A percentile compares a stretch with the other conserved stretches of the same genome.
Conservation (phyloP, 2,888 invertebrate species). For the Brassicogethes aeneus region DNA sequence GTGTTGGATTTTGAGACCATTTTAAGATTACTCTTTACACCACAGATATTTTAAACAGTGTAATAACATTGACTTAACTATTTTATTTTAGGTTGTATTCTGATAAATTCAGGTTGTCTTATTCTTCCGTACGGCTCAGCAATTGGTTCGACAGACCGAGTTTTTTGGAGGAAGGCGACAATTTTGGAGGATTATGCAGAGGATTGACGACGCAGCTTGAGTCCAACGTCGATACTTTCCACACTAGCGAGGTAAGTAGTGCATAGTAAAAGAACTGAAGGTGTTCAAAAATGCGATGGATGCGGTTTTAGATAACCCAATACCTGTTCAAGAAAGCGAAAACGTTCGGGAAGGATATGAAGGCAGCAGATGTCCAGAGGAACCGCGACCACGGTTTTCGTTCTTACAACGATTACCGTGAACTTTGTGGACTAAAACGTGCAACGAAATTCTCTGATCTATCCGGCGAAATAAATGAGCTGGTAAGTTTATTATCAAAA, state of each 20-base stretch:
- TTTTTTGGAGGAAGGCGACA: conserved; percentile 52
- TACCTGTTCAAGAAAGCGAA: conserved; percentile 56
- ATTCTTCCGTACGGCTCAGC: conserved; percentile 57
- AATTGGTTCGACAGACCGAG: conserved; percentile 59
- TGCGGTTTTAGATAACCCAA: conserved; percentile 48
- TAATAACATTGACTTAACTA: no score
- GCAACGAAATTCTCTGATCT: conserved; percentile 60
- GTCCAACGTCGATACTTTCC: conserved; percentile 65
- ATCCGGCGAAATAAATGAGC: no score
- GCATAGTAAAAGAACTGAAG: neutral
- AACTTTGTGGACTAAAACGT: conserved; percentile 60
- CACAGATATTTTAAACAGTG: no score
- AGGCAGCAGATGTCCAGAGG: conserved; percentile 74
- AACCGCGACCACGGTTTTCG: conserved; percentile 78
- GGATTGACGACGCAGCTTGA: conserved; percentile 71
- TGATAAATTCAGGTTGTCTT: no score
- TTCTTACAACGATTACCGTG: conserved; percentile 65
- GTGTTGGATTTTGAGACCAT: no score
- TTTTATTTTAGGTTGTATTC: no score
- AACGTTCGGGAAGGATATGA: conserved; percentile 69
- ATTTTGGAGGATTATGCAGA: conserved; percentile 61
- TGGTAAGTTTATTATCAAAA: no score
- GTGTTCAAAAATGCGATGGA: neutral
- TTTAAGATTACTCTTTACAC: no score
- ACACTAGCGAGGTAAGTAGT: conserved; percentile 58